Base-by-base conservation (phyloP, 2,113 vertebrate genomes). In the Nesoenas mayeri region DNA sequence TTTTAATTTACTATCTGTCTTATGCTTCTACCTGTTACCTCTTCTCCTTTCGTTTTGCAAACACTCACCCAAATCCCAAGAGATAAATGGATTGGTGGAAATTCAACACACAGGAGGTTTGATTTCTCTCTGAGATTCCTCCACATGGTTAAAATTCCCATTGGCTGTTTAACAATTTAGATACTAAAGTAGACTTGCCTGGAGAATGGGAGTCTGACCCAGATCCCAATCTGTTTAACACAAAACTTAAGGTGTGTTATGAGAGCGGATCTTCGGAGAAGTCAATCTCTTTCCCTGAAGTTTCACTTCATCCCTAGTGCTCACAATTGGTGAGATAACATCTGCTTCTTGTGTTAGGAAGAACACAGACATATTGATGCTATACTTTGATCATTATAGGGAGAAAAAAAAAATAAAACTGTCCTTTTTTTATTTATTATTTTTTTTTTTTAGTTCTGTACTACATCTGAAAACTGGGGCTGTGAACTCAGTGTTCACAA, bases 21-120 rank as follows among this genome's bases (percentile, higher is more conserved):
- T 62, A 7, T 1, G 10, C 6, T 24, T 88, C 29, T 74, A 0
- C 28, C 18, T 64, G 12, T 31, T 73, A 5, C 28, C 3, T 61
- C 8, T 31, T 74, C 28, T 57, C 26, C 5, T 60, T 20, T 48
- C 8, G 25, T 12, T 62, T 34, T 79, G 38, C 16, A 50, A 91
- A 1, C 7, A 1, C 6, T 77, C 6, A 17, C 7, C 24, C 26
- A 56, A 1, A 44, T 73, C 29, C 19, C 18, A 21, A 29, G 5
- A 60, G 10, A 44, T 19, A 69, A 69, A 34, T 29, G 21, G 8
- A 36, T 19, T 32, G 12, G 7, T 4, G 2, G 9, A 53, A 69
- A 44, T 67, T 21, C 25, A 82, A 40, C 32, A 32, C 17, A 20
- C 5, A 16, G 25, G 38, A 61, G 36, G 6, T 1, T 22, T 50